phyloP scores from a whole-genome alignment of 2,797 vertebrate species.

The Neostethus bicornis region DNA sequence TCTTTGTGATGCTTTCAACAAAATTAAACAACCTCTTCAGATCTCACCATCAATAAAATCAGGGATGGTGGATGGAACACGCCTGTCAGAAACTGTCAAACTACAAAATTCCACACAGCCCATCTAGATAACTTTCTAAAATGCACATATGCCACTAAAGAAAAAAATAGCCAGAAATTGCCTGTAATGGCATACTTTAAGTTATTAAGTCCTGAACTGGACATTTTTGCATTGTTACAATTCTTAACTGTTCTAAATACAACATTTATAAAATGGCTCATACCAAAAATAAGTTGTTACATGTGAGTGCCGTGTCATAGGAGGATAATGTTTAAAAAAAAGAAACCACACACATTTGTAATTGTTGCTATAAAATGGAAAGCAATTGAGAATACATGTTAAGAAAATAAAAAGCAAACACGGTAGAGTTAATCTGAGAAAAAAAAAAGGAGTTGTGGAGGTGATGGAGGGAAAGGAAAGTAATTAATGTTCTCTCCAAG shows the following conservation, averaged over 20 bases:
- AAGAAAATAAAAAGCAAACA: constrained; percentile 22
- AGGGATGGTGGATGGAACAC: constrained; percentile 18
- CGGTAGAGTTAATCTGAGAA: constrained; percentile 50
- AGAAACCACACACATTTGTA: constrained; percentile 26
- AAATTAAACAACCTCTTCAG: constrained; percentile 36
- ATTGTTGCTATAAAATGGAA: not conserved
- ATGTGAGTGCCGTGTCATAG: too few species aligned
- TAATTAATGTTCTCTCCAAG: constrained; percentile 83
- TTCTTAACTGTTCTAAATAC: too few species aligned
- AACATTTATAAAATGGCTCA: too few species aligned
- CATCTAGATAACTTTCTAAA: constrained; percentile 12
- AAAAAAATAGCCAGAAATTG: constrained; percentile 5
- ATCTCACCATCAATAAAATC: constrained; percentile 39
- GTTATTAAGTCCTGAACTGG: too few species aligned
- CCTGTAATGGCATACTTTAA: constrained; percentile 15
- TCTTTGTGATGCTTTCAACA: constrained; percentile 29
- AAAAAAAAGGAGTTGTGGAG: constrained; percentile 42
- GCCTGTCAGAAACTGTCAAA: constrained; percentile 22
- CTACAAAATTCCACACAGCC: constrained; percentile 12
- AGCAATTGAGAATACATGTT: not conserved
- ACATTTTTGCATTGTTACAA: too few species aligned
- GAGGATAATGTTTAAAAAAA: too few species aligned
- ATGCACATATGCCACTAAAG: constrained; percentile 1
- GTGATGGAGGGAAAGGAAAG: constrained; percentile 61
- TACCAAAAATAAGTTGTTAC: too few species aligned